Evolutionary conservation across 2,113 vertebrate genomes (phyloP).

Genomic region (Onychorhynchus coronatus): DNA sequence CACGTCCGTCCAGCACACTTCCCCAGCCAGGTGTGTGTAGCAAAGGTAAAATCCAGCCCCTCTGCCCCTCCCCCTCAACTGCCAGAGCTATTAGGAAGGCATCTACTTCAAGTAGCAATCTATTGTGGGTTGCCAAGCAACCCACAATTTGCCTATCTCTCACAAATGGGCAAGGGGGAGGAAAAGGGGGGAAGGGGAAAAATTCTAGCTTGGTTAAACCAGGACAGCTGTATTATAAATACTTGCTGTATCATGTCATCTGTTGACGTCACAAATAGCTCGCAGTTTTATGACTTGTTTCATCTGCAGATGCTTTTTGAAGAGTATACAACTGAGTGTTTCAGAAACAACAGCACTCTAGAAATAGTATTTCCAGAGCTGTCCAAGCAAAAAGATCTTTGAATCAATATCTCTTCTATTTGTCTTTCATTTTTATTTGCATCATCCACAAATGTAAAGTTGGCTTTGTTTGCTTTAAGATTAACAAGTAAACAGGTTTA

Average conservation of each 20-base stretch:
- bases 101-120: no score
- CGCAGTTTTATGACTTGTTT: neutral
- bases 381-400: neutral
- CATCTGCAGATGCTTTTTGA: neutral
- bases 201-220: no score
- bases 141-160: no score
- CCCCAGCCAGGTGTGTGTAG: no score
- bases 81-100: no score
- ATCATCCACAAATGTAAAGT: neutral
- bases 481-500: neutral
- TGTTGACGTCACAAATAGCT: neutral
- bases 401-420: neutral
- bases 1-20: no score
- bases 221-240: neutral
- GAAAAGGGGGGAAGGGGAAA: no score
- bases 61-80: no score
- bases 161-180: no score
- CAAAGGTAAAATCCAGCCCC: no score
- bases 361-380: neutral
- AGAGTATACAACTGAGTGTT: neutral
- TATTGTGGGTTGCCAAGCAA: no score
- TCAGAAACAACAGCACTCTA: neutral
- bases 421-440: neutral
- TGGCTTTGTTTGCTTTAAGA: neutral
- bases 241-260: neutral